Percentiles rank a stretch among this genome's conserved stretches.
Conservation (phyloP, 2,113 vertebrate species). For the Eudyptes chrysolophus region DNA sequence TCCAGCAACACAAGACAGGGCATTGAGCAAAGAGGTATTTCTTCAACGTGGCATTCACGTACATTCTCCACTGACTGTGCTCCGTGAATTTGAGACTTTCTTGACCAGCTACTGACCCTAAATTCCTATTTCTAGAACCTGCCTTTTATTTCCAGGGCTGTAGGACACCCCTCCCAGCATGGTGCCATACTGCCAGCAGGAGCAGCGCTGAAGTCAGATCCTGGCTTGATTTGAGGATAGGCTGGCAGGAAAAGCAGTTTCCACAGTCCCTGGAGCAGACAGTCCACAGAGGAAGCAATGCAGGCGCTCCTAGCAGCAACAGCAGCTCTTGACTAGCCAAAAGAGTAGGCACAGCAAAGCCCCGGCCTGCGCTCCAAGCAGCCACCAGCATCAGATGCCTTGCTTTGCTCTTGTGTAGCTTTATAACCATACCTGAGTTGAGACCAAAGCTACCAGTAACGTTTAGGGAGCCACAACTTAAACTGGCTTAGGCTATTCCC, state of each 20-base stretch:
- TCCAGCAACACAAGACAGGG: neutral
- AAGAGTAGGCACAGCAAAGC: neutral
- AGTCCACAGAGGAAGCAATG: fast-evolving
- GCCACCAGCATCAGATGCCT: fast-evolving
- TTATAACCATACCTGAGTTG: neutral
- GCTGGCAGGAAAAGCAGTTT: neutral
- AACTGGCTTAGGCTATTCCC: neutral
- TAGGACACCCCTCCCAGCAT: neutral
- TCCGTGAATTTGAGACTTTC: neutral
- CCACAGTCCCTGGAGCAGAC: neutral
- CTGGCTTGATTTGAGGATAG: neutral
- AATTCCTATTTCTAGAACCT: neutral
- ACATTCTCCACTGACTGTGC: fast-evolving
- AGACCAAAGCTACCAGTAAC: neutral
- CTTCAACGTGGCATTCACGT: neutral
- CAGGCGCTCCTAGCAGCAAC: neutral
- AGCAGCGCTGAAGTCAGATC: fast-evolving
- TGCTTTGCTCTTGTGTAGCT: neutral
- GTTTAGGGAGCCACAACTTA: neutral
- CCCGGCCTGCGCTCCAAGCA: fast-evolving
- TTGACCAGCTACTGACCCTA: neutral
- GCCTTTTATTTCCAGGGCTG: neutral
- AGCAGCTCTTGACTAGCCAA: neutral
- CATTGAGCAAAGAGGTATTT: neutral
- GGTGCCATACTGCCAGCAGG: neutral